A percentile compares a stretch with the other conserved stretches of the same genome.
Conservation (phyloP, 2,888 invertebrate genomes). For the Microplitis manilae region DNA sequence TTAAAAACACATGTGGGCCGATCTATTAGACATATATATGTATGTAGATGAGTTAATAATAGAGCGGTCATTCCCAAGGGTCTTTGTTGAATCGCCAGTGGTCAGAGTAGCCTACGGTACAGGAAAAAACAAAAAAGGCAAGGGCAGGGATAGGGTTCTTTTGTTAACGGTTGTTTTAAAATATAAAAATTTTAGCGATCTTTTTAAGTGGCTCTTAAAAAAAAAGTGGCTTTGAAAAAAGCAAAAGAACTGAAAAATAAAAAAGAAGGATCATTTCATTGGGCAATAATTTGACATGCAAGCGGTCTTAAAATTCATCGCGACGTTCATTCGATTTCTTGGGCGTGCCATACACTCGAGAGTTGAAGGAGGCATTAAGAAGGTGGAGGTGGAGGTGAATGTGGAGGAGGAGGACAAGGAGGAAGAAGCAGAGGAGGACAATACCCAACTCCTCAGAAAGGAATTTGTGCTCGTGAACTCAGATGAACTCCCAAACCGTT, state of each 20-base stretch:
- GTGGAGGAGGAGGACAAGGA: neutral
- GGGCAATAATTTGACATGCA: slow-evolving; percentile 32
- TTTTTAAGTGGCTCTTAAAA: slow-evolving; percentile 24
- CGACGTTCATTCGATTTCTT: slow-evolving; percentile 45
- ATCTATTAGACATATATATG: neutral
- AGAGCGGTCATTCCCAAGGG: slow-evolving; percentile 20
- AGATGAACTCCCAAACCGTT: slow-evolving; percentile 61
- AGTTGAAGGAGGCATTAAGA: slow-evolving; percentile 12
- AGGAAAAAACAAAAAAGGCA: slow-evolving; percentile 13
- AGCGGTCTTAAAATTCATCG: slow-evolving; percentile 45
- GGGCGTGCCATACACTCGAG: slow-evolving; percentile 39
- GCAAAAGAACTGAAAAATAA: neutral
- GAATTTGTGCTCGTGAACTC: slow-evolving; percentile 63
- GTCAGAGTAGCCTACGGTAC: slow-evolving; percentile 12
- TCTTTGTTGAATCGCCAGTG: neutral
- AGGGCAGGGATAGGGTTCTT: slow-evolving; percentile 11
- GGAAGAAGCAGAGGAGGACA: slow-evolving; percentile 29
- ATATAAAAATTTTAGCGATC: slow-evolving; percentile 34
- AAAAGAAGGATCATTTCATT: slow-evolving; percentile 22
- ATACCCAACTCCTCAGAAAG: slow-evolving; percentile 42
- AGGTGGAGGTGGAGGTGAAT: slow-evolving; percentile 28
- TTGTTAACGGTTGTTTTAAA: slow-evolving; percentile 33
- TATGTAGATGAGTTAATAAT: slow-evolving; percentile 11
- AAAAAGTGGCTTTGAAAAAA: slow-evolving; percentile 8
- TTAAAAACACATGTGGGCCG: neutral